Percentiles rank a stretch among this genome's conserved stretches.
phyloP scores from a whole-genome alignment of 2,113 vertebrate species.

The Ardeotis arabs region DNA sequence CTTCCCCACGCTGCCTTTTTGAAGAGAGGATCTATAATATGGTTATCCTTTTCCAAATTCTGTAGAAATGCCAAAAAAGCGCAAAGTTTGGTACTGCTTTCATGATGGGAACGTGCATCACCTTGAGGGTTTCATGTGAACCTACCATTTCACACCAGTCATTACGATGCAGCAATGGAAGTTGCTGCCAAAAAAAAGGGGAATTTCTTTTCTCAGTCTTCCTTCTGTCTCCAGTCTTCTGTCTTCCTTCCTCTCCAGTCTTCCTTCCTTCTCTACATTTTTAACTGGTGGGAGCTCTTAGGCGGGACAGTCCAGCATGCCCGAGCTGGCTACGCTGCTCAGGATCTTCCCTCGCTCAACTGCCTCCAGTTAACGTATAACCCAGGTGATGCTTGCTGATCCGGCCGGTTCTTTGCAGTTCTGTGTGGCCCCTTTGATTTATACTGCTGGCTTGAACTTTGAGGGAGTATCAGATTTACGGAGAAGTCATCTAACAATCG shows the following conservation, averaged over 20 bases:
- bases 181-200: background rate
- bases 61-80: background rate
- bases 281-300: background rate
- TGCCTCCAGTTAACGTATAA: background rate
- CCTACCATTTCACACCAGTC: background rate
- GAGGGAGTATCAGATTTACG: constrained; percentile 7
- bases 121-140: background rate
- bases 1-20: background rate
- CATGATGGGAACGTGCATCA: background rate
- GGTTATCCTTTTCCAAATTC: background rate
- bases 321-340: background rate
- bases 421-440: constrained; percentile 47
- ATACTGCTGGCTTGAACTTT: background rate
- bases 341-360: background rate
- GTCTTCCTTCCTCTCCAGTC: background rate
- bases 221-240: background rate
- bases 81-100: background rate
- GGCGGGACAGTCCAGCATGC: background rate
- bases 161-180: fast-evolving
- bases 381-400: background rate
- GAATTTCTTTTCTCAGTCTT: background rate
- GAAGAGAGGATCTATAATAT: background rate
- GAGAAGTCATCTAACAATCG: background rate
- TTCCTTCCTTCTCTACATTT: background rate
- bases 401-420: background rate